These are phyloP conservation scores for Lota lota DNA, from an alignment of 2,113 vertebrate species.

Conservation along the genomic window DNA sequence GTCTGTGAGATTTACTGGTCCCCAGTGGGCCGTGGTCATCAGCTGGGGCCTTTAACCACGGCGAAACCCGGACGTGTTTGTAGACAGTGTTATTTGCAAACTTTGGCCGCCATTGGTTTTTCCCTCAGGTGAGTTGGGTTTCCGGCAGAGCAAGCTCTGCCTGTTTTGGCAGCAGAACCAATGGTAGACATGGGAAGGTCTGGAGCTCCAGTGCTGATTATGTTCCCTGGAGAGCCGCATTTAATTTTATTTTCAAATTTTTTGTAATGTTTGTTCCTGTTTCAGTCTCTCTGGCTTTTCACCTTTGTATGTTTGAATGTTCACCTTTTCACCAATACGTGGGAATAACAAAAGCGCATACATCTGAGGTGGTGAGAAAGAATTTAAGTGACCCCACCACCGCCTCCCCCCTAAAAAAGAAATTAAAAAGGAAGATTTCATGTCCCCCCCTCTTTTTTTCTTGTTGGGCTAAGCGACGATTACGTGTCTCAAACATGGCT, in stretches of 20 bases:
- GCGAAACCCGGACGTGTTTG: slow-evolving; percentile 34
- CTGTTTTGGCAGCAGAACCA: not conserved
- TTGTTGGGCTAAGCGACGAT: not conserved
- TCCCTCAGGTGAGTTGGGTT: slow-evolving; percentile 31
- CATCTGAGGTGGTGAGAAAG: not conserved
- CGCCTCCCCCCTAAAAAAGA: not conserved
- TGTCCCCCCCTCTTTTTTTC: no score
- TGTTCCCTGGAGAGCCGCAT: slow-evolving; percentile 6
- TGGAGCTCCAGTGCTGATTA: slow-evolving; percentile 11
- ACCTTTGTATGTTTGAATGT: no score
- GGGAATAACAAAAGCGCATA: slow-evolving; percentile 8
- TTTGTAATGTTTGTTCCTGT: not conserved
- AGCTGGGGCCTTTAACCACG: slow-evolving; percentile 8
- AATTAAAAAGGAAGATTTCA: not conserved
- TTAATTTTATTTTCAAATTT: not conserved
- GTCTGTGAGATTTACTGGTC: not conserved
- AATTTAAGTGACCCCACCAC: not conserved
- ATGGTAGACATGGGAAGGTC: slow-evolving; percentile 5
- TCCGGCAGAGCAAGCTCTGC: slow-evolving; percentile 6
- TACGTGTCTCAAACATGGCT: not conserved
- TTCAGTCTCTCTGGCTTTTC: slow-evolving; percentile 6
- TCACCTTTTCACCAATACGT: no score
- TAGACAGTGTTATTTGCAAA: slow-evolving; percentile 30
- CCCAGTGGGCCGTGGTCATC: slow-evolving; percentile 1
- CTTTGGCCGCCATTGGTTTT: slow-evolving; percentile 25